Evolutionary conservation across 2,888 invertebrate species (phyloP).

Genomic region (Catocala sponsa): DNA sequence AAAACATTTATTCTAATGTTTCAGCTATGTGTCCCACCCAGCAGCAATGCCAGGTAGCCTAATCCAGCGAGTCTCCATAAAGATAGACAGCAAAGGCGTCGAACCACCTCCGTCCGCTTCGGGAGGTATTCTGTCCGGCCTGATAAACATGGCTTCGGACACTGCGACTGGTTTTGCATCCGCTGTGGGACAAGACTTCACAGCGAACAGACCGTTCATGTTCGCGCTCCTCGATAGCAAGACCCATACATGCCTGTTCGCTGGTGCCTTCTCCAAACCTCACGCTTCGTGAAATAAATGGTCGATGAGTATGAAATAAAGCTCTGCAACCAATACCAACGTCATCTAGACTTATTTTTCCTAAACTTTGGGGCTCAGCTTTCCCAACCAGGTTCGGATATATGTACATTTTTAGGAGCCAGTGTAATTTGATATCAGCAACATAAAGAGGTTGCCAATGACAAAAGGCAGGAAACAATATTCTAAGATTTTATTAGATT

Average conservation of each 20-base stretch:
- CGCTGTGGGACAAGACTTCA: conserved; percentile 49
- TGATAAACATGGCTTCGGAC: conserved; percentile 15
- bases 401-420: too few species aligned
- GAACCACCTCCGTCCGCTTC: conserved; percentile 24
- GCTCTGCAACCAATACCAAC: too few species aligned
- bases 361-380: too few species aligned
- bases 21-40: conserved; percentile 47
- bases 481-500: too few species aligned
- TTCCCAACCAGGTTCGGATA: too few species aligned
- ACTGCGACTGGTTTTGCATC: conserved; percentile 43
- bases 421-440: too few species aligned
- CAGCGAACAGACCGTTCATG: conserved; percentile 58
- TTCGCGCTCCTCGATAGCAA: conserved; percentile 55
- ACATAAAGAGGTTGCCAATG: too few species aligned
- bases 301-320: too few species aligned
- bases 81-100: conserved; percentile 43
- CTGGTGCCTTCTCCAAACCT: conserved; percentile 52
- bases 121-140: conserved; percentile 16
- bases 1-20: conserved; percentile 1
- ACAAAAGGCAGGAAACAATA: too few species aligned
- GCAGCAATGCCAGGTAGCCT: conserved; percentile 43
- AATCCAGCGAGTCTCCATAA: conserved; percentile 47
- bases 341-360: too few species aligned
- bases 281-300: background rate
- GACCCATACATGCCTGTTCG: conserved; percentile 48